These are phyloP conservation scores for Hemaris fuciformis DNA, from an alignment of 2,888 invertebrate genomes.

Conservation along the genomic window DNA sequence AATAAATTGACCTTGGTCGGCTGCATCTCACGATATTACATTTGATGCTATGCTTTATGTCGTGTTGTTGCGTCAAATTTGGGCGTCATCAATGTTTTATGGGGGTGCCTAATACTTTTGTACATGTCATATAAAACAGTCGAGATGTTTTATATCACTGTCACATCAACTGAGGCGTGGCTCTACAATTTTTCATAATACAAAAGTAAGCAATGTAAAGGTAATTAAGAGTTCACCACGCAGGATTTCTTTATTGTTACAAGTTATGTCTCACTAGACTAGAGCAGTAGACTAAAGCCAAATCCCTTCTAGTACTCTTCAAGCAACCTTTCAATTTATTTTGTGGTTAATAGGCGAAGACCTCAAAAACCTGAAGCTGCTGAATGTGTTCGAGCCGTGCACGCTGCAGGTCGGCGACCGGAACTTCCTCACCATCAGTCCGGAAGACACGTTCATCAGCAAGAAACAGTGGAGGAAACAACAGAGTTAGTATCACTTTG, in stretches of 20 bases:
- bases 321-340: not conserved
- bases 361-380: slow-evolving; percentile 88
- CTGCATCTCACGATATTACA: not conserved
- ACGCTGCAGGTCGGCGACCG: slow-evolving; percentile 95
- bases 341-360: slow-evolving; percentile 85
- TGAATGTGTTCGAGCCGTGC: slow-evolving; percentile 93
- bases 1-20: not conserved
- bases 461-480: slow-evolving; percentile 90
- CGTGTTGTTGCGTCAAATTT: too few relatives aligned
- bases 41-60: not conserved
- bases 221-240: too few relatives aligned
- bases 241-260: too few relatives aligned
- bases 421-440: slow-evolving; percentile 89
- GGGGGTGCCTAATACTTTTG: too few relatives aligned
- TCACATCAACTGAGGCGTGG: too few relatives aligned
- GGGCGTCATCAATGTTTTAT: too few relatives aligned
- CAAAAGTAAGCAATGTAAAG: too few relatives aligned
- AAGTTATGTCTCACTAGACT: too few relatives aligned
- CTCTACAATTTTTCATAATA: too few relatives aligned
- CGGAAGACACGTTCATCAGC: slow-evolving; percentile 87
- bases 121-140: too few relatives aligned
- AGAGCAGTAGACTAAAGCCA: too few relatives aligned
- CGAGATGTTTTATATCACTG: too few relatives aligned
- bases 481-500: slow-evolving; percentile 68
- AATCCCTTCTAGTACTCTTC: not conserved